Base-by-base conservation (phyloP, 2,888 invertebrate genomes). In the Thecocarcelia acutangulata region DNA sequence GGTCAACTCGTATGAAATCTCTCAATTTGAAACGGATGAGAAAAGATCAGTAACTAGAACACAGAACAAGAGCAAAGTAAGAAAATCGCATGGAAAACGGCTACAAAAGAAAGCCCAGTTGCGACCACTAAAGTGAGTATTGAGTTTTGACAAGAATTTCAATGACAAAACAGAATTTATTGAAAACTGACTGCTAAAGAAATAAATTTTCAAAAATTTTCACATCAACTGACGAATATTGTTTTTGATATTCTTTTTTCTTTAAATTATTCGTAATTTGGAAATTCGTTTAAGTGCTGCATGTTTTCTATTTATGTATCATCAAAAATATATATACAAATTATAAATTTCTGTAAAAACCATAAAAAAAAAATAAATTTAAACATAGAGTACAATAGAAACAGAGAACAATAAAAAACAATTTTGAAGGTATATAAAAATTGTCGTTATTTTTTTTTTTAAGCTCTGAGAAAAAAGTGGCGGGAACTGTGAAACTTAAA, bases 221-320 rank as follows among this genome's bases (percentile, higher is more conserved):
- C 72, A 58, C 24, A 82, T 64, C 73, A 80, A 70, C 76, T 72
- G 40, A 52, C 48, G 50, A 75, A 79, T 74, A 72, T 56, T 52
- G 54, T 61, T 77, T 50, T 69, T 63, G 58, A 28, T 68, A 75
- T 81, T 75, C 19, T 58, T 42, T 33, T 58, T 0, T 42, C 66
- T 58, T 75, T 70, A 33, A 78, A 72, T 83, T 79, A 79, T 84
- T 83, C 68, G 75, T 73, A 69, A 52, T 76, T 82, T 69, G 75
- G 68, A 84, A 82, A 46, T 66, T 70, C 48, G 56, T 19, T 44
- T 46, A 48, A 64, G 48, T 58, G 21, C 48, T 44, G 4, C 3
- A 44, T 37, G 21, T 74, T 52, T 50, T 19, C 8, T 46, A 12
- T 58, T 50, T 54, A 15, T 15, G 13, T 37, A 17, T n/a, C 19